Base-by-base conservation (phyloP, 2,888 invertebrate genomes). In the Pyralis farinalis region DNA sequence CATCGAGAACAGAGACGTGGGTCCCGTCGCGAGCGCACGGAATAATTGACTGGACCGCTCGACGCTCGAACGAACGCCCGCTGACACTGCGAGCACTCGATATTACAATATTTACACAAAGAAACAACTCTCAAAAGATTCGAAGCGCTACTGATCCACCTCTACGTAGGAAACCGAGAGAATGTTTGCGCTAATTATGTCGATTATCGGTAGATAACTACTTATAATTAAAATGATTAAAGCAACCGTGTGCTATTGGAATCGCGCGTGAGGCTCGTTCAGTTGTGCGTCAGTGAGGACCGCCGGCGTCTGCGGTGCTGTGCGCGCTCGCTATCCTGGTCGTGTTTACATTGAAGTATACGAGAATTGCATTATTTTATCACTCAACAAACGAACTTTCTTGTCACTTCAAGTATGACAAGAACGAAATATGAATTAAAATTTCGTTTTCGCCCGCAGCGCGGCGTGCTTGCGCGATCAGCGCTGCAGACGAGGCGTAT, bases 101-200 rank as follows among this genome's bases (percentile, higher is more conserved):
- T 68, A 76, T 71, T 83, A 81, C 76, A 79, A 82, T 86, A 87
- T 87, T 85, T 88, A 87, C 86, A 86, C 68, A 82, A 73, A 77
- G 67, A 73, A 71, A 73, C 53, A 57, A 65, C 57, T 64, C 65
- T 67, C 62, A 76, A 82, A 85, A 76, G 70, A 72, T 82, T 78
- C 72, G 74, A 87, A 85, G 85, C 86, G 73, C 87, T 88, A 87
- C 85, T 79, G 75, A 79, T 81, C 63, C 82, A 80, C 75, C 72
- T 76, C 86, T 86, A 86, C 77, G 73, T 81, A 81, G 76, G 77
- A 85, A 87, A 87, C 82, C 70, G 79, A 84, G 80, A 83, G 72
- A 77, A 73, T 72, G 69, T 71, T 76, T 71, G 77, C 77, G 66
- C 77, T 80, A 80, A 74, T 72, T 69, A 71, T 75, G 68, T 79